Evolutionary conservation across 2,888 invertebrate species (phyloP).

Genomic region (Ferdinandea cuprea): DNA sequence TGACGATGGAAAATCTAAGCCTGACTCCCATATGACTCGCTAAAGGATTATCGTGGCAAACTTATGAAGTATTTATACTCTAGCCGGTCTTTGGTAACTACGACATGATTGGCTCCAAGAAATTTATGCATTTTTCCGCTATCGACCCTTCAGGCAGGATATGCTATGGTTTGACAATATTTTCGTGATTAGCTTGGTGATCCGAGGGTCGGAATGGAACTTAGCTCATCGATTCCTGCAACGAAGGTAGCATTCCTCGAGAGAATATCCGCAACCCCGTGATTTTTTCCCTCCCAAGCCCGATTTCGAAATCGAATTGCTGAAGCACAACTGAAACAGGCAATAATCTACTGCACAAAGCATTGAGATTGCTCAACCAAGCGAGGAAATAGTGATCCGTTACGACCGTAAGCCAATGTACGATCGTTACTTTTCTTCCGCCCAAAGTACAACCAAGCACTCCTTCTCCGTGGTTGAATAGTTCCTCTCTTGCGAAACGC

Average conservation of each 20-base stretch:
- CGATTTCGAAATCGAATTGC: slow-evolving; percentile 30
- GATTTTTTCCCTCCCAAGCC: slow-evolving; percentile 41
- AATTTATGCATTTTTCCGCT: neutral
- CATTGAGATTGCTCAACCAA: slow-evolving; percentile 56
- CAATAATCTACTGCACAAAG: slow-evolving; percentile 46
- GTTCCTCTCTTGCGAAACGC: too few relatives aligned
- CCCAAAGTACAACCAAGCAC: slow-evolving; percentile 50
- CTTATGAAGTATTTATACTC: too few relatives aligned
- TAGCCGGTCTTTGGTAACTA: too few relatives aligned
- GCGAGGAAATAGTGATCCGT: slow-evolving; percentile 36
- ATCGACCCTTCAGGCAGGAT: neutral
- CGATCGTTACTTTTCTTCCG: slow-evolving; percentile 49
- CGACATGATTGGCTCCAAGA: neutral
- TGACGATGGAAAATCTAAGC: too few relatives aligned
- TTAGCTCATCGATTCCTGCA: neutral
- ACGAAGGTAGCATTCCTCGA: neutral
- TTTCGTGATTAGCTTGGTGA: neutral
- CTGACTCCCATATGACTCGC: too few relatives aligned
- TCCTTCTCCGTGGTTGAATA: slow-evolving; percentile 44
- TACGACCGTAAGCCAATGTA: slow-evolving; percentile 56
- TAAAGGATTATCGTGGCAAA: too few relatives aligned
- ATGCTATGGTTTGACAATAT: neutral
- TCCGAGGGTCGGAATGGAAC: neutral
- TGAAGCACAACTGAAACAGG: slow-evolving; percentile 38
- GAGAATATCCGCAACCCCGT: slow-evolving; percentile 26